Evolutionary conservation across 2,888 invertebrate genomes (phyloP), one percentile per base, ranked within the genome.

Genomic region (Hoplodrina ambigua): DNA sequence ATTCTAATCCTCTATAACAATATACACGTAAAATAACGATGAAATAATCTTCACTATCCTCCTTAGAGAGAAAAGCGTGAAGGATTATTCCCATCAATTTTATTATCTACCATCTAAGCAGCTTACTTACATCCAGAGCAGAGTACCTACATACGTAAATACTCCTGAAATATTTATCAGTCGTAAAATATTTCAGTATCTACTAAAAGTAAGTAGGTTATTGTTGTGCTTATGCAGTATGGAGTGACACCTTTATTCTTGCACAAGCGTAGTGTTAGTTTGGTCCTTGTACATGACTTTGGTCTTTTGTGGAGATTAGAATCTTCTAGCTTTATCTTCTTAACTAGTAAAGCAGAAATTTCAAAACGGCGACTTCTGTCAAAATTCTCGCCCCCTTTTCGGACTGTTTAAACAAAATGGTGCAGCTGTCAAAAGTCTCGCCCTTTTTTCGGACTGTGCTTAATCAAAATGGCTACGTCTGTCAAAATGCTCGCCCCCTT

Each of bases 111-210:
- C 81, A 77, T 79, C 73, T 81, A 68, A 78, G 64, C 64, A 54
- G 67, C 67, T 80, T 81, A 78, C 67, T 64, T 74, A 74, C 20
- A 62, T 65, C 33, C 52, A 66, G 44, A 53, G 55, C 30, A 33
- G 70, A 62, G 54, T 79, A 79, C 41, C 11, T 41, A 44, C 44
- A 15, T 46, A 17, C 53, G 58, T 67, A 60, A 58, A 68, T 81
- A 74, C 70, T 74, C 65, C 80, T 80, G 46, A 80, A 80, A 80
- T 81, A 80, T 80, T 74, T 81, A 80, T 74, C 61, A 78, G 67
- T 68, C 81, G 52, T 80, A 81, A 81, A 81, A 78, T 74, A 73
- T 78, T 80, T 81, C 67, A 78, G 70, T 78, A 65, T 68, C 70
- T 74, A 70, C 65, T 78, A 68, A 81, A 75, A 78, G 70, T 61